These are phyloP conservation scores for Cancer borealis DNA, from an alignment of 2,888 invertebrate species.

Conservation along the genomic window DNA sequence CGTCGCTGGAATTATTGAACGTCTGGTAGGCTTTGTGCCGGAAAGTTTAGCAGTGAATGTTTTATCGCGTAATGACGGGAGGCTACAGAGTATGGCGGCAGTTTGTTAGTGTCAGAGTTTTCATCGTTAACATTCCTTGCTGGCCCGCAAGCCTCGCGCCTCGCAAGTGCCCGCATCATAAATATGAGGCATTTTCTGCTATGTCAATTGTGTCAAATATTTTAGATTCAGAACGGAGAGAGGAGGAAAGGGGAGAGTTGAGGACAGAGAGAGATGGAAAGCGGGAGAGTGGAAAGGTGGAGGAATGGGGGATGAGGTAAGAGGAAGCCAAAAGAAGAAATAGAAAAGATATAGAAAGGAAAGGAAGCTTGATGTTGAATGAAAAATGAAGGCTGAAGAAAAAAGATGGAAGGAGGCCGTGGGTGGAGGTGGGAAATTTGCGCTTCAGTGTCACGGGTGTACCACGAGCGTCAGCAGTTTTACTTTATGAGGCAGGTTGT, in stretches of 20 bases:
- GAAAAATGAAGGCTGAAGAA: not conserved
- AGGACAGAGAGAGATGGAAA: constrained; percentile 25
- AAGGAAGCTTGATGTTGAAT: not conserved
- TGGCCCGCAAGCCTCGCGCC: not conserved
- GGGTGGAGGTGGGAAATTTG: not conserved
- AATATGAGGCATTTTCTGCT: not conserved
- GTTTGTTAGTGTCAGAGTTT: constrained; percentile 1
- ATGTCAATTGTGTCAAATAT: not conserved
- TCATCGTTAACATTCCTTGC: constrained; percentile 6
- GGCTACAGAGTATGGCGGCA: not conserved
- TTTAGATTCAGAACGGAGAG: not conserved
- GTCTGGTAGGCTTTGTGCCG: not conserved
- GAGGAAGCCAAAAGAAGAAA: not conserved
- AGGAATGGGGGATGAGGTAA: not conserved
- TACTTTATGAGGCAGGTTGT: constrained; percentile 23
- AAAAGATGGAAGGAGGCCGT: not conserved
- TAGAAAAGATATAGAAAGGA: too few relatives aligned
- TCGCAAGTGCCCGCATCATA: not conserved
- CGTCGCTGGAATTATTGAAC: not conserved
- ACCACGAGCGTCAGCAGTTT: not conserved
- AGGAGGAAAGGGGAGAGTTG: constrained; percentile 8
- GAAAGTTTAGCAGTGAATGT: not conserved
- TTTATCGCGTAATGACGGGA: not conserved
- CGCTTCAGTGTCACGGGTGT: not conserved
- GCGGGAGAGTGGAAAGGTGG: not conserved